Conservation (phyloP, 2,888 invertebrate species). For the Drosophila colorata region DNA sequence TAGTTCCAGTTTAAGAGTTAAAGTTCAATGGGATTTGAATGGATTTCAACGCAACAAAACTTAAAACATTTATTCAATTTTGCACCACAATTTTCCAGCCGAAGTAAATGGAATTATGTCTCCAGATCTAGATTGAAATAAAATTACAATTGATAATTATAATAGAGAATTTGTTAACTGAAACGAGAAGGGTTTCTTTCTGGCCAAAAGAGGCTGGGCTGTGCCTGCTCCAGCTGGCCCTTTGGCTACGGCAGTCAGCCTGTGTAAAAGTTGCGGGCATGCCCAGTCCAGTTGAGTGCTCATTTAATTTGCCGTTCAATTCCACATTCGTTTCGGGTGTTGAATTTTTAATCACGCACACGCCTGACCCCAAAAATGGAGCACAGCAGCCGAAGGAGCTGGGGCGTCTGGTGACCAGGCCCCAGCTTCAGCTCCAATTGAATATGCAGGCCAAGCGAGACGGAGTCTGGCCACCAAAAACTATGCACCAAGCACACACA, state of each 20-base stretch:
- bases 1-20: too few relatives aligned
- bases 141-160: background rate
- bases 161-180: background rate
- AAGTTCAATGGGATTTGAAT: too few relatives aligned
- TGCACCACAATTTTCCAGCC: too few relatives aligned
- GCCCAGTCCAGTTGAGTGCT: constrained; percentile 51
- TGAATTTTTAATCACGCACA: constrained; percentile 84
- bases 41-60: too few relatives aligned
- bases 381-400: background rate
- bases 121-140: background rate
- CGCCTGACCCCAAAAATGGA: constrained; percentile 59
- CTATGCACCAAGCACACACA: constrained; percentile 50
- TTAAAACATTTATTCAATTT: too few relatives aligned
- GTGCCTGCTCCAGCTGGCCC: too few relatives aligned
- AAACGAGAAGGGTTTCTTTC: background rate
- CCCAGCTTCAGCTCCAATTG: constrained; percentile 49
- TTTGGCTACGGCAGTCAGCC: background rate
- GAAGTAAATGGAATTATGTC: background rate
- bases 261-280: background rate
- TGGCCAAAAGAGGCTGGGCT: too few relatives aligned
- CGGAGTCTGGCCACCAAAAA: constrained; percentile 43
- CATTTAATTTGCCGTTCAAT: constrained; percentile 83
- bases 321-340: constrained; percentile 80
- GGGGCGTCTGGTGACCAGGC: constrained; percentile 9
- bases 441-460: constrained; percentile 67